A percentile compares a stretch with the other conserved stretches of the same genome.
phyloP scores from a whole-genome alignment of 1,140 invertebrate genomes.

The Protaetia brevitarsis region DNA sequence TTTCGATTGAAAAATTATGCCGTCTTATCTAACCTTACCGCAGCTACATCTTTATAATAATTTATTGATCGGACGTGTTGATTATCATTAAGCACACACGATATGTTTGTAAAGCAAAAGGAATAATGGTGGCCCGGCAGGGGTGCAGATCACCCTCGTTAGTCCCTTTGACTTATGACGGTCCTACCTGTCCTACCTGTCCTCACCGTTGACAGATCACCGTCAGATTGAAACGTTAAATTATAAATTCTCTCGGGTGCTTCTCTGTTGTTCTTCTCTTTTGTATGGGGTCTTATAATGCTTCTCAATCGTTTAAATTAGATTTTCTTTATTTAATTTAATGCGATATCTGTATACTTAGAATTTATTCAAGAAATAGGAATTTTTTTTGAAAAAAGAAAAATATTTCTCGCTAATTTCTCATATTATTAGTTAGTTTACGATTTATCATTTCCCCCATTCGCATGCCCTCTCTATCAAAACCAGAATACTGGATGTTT shows the following conservation, averaged over 20 bases:
- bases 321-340: no score
- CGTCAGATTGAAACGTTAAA: conserved; percentile 21
- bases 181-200: conserved; percentile 18
- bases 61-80: conserved; percentile 15
- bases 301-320: not conserved
- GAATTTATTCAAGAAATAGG: no score
- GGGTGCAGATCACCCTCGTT: conserved; percentile 19
- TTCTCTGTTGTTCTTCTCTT: not conserved
- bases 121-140: conserved; percentile 11
- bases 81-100: conserved; percentile 13
- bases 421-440: no score
- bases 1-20: conserved; percentile 13
- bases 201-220: conserved; percentile 15
- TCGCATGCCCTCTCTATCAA: not conserved
- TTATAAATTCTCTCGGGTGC: conserved; percentile 13
- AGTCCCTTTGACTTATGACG: conserved; percentile 21
- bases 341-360: no score
- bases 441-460: no score
- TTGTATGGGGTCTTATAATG: not conserved
- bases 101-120: not conserved
- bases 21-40: not conserved
- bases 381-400: no score
- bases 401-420: no score
- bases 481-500: not conserved
- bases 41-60: conserved; percentile 1